These are phyloP conservation scores for Actias luna DNA, from an alignment of 2,888 invertebrate genomes.

Conservation along the genomic window DNA sequence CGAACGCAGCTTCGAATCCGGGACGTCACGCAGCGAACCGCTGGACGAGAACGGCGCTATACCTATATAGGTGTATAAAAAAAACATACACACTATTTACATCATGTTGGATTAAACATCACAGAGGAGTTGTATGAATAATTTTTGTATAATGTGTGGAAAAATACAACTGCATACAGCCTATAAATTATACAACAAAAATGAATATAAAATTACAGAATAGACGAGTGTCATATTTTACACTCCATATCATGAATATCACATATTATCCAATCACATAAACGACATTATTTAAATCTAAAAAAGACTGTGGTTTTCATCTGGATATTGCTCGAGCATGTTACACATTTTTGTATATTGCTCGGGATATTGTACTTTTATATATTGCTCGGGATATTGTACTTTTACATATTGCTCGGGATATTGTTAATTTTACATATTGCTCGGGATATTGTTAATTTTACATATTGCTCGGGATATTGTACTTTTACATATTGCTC, in stretches of 20 bases:
- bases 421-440: too few relatives aligned
- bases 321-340: background rate
- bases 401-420: too few relatives aligned
- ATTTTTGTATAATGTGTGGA: background rate
- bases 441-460: too few relatives aligned
- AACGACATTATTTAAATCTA: background rate
- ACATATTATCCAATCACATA: background rate
- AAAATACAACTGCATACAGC: background rate
- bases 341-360: background rate
- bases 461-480: too few relatives aligned
- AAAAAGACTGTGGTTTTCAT: background rate
- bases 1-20: constrained; percentile 89
- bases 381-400: too few relatives aligned
- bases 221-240: background rate
- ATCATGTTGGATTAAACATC: background rate
- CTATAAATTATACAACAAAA: background rate
- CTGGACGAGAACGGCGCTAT: constrained; percentile 86
- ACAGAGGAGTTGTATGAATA: background rate
- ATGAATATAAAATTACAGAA: background rate
- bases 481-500: too few relatives aligned
- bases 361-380: background rate
- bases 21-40: constrained; percentile 87
- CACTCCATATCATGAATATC: background rate
- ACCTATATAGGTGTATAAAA: constrained; percentile 49
- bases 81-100: background rate